Conservation (phyloP, 2,113 vertebrate genomes). For the Orycteropus afer region DNA sequence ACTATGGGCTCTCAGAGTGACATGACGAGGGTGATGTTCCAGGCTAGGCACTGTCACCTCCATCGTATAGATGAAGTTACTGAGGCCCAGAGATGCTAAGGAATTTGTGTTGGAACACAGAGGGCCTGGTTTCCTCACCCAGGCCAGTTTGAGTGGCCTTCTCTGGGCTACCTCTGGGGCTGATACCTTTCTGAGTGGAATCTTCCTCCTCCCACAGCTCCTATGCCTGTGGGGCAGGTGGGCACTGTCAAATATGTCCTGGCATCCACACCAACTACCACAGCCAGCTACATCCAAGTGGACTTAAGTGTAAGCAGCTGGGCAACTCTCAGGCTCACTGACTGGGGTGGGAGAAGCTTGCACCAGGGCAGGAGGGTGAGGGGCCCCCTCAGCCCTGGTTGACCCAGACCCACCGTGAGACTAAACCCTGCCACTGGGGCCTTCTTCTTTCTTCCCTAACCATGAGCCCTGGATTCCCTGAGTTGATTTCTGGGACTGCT, state of each 20-base stretch:
- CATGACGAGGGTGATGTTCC: not conserved
- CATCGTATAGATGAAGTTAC: not conserved
- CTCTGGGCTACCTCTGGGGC: not conserved
- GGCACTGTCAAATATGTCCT: slow-evolving; percentile 64
- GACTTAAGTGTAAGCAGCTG: slow-evolving; percentile 76
- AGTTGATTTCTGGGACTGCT: not conserved
- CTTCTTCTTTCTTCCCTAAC: not conserved
- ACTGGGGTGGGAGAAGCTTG: not conserved
- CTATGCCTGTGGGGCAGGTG: slow-evolving; percentile 48
- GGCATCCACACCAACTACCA: not conserved
- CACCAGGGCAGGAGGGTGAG: not conserved
- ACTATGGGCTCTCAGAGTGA: not conserved
- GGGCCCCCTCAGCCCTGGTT: not conserved
- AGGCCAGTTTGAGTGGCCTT: not conserved
- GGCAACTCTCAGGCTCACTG: not conserved
- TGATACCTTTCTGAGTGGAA: not conserved
- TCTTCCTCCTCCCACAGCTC: slow-evolving; percentile 23
- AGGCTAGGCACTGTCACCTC: not conserved
- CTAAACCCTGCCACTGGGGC: not conserved
- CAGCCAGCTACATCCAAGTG: slow-evolving; percentile 56
- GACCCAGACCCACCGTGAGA: not conserved
- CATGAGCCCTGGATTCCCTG: not conserved
- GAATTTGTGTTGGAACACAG: not conserved
- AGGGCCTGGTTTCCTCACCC: not conserved
- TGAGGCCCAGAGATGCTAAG: not conserved